A percentile compares a stretch with the other conserved stretches of the same genome.
phyloP scores from a whole-genome alignment of 2,888 invertebrate genomes.

The Aporophyla lueneburgensis region DNA sequence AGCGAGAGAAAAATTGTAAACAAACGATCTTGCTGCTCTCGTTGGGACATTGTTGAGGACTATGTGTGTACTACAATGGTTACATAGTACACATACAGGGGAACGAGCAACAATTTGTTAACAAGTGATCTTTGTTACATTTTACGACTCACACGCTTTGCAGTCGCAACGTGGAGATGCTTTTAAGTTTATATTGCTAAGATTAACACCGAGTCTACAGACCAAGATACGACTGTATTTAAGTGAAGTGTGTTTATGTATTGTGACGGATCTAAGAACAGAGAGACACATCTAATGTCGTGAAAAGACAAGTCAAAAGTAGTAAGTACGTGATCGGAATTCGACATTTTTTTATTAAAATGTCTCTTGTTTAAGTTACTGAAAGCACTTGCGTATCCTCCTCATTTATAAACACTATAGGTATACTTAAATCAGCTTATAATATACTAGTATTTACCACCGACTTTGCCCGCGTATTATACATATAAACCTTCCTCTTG shows the following conservation, averaged over 20 bases:
- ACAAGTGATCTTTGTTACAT: conserved; percentile 28
- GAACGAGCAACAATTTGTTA: conserved; percentile 27
- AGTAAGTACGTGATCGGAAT: not conserved
- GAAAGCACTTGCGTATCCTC: too few species aligned
- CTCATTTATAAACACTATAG: not conserved
- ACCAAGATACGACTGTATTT: not conserved
- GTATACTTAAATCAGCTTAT: too few species aligned
- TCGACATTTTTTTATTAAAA: not conserved
- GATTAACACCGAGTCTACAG: not conserved
- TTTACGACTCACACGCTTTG: conserved; percentile 15
- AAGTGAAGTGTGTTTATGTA: not conserved
- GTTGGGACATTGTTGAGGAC: conserved; percentile 14
- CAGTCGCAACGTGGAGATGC: not conserved
- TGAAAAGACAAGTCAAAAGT: not conserved
- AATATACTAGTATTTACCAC: too few species aligned
- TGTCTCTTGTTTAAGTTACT: not conserved
- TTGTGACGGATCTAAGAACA: not conserved
- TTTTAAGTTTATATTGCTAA: not conserved
- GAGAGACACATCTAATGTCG: not conserved
- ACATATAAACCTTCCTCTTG: too few species aligned
- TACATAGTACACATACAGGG: not conserved
- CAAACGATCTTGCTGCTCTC: conserved; percentile 26
- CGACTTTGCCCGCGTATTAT: too few species aligned
- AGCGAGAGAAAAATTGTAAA: conserved; percentile 5
- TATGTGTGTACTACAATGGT: not conserved